Evolutionary conservation across 2,113 vertebrate genomes (phyloP).

Genomic region (Paratilapia polleni): DNA sequence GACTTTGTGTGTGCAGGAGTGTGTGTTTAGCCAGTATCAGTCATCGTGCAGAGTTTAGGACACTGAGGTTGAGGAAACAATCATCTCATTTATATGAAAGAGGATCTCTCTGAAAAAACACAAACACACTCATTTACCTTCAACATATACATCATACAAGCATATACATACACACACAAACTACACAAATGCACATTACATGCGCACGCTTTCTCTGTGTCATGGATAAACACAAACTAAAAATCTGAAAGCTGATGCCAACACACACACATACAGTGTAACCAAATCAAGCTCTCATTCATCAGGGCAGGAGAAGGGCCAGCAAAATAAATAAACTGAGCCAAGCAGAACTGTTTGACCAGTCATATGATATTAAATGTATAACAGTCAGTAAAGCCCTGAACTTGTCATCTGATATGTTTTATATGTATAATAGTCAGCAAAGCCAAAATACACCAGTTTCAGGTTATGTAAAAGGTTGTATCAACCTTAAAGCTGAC

Average conservation of each 20-base stretch:
- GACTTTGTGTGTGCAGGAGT: not conserved
- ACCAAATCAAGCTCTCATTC: conserved; percentile 63
- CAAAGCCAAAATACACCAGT: too few relatives aligned
- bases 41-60: conserved; percentile 47
- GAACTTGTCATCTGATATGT: conserved; percentile 17
- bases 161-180: conserved; percentile 25
- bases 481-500: too few relatives aligned
- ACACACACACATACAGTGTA: conserved; percentile 32
- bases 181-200: conserved; percentile 37
- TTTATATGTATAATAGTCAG: too few relatives aligned
- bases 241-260: conserved; percentile 36
- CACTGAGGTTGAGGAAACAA: conserved; percentile 59
- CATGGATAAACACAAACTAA: conserved; percentile 56
- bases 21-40: conserved; percentile 29
- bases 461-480: too few relatives aligned
- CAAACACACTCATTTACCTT: conserved; percentile 33
- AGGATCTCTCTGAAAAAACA: conserved; percentile 50
- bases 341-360: conserved; percentile 51
- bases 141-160: conserved; percentile 41
- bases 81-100: conserved; percentile 73
- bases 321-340: conserved; percentile 70
- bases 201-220: conserved; percentile 34
- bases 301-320: conserved; percentile 56
- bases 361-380: conserved; percentile 61
- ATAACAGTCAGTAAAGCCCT: conserved; percentile 20